phyloP scores from a whole-genome alignment of 2,888 invertebrate genomes.

The Dascillus cervinus region DNA sequence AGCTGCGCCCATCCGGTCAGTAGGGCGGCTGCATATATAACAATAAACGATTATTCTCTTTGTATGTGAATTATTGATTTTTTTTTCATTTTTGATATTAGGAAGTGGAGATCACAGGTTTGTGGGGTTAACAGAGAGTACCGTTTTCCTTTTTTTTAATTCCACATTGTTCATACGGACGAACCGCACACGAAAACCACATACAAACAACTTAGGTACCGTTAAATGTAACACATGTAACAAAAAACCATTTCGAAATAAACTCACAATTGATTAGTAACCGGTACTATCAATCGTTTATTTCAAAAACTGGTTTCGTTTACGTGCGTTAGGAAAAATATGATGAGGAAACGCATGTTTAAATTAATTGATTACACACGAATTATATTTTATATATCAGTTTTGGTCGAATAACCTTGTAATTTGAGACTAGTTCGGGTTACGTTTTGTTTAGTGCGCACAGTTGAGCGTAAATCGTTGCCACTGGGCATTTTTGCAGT shows the following conservation, averaged over 20 bases:
- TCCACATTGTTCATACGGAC: too few relatives aligned
- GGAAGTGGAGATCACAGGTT: conserved; percentile 44
- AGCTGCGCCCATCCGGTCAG: conserved; percentile 17
- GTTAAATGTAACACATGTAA: too few relatives aligned
- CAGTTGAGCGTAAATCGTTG: conserved; percentile 16
- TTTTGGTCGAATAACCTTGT: conserved; percentile 31
- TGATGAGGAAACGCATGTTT: conserved; percentile 12
- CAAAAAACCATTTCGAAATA: too few relatives aligned
- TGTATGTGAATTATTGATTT: conserved; percentile 39
- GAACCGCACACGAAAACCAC: conserved; percentile 35
- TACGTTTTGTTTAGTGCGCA: conserved; percentile 23
- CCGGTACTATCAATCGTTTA: too few relatives aligned
- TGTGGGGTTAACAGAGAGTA: conserved; percentile 33
- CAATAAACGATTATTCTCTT: conserved; percentile 39
- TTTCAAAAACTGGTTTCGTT: conserved; percentile 11
- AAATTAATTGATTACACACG: conserved; percentile 17
- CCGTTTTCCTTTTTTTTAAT: too few relatives aligned
- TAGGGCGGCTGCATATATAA: conserved; percentile 26
- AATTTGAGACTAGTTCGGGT: conserved; percentile 38
- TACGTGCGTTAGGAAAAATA: too few relatives aligned
- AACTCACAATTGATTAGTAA: too few relatives aligned
- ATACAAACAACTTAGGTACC: conserved; percentile 38
- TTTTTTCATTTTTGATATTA: conserved; percentile 42
- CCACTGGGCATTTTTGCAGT: conserved; percentile 14
- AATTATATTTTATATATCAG: conserved; percentile 23